Percentiles rank a stretch among this genome's conserved stretches.
phyloP scores from a whole-genome alignment of 2,113 vertebrate species.

The Conger conger region DNA sequence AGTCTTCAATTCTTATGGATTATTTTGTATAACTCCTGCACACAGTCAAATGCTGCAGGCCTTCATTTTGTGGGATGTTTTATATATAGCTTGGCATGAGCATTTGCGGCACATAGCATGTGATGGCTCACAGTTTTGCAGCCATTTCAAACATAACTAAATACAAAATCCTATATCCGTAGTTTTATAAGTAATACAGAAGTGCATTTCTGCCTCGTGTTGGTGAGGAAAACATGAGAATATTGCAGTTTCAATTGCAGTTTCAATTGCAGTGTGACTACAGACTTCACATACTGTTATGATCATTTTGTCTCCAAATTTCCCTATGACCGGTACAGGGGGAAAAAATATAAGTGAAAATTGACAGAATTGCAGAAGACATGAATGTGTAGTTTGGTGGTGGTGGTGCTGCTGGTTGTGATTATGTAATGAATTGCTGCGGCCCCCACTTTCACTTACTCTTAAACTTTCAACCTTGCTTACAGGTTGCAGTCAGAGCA shows the following conservation, averaged over 20 bases:
- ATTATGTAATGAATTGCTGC: conserved; percentile 23
- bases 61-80: neutral
- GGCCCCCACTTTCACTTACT: conserved; percentile 58
- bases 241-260: neutral
- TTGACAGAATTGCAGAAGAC: neutral
- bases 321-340: too few relatives aligned
- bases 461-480: conserved; percentile 77
- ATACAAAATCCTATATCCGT: neutral
- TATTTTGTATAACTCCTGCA: too few relatives aligned
- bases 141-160: neutral
- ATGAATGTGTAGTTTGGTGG: neutral
- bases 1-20: too few relatives aligned
- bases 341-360: neutral
- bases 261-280: too few relatives aligned
- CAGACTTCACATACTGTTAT: too few relatives aligned
- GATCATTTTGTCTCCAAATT: too few relatives aligned
- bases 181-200: neutral
- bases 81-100: neutral
- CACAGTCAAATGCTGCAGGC: neutral
- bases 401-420: neutral
- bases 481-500: conserved; percentile 99
- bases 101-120: neutral
- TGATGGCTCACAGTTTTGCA: neutral
- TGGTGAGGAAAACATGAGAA: neutral
- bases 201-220: neutral